phyloP scores from a whole-genome alignment of 2,888 invertebrate species.

The Tenthredo scrophulariae region DNA sequence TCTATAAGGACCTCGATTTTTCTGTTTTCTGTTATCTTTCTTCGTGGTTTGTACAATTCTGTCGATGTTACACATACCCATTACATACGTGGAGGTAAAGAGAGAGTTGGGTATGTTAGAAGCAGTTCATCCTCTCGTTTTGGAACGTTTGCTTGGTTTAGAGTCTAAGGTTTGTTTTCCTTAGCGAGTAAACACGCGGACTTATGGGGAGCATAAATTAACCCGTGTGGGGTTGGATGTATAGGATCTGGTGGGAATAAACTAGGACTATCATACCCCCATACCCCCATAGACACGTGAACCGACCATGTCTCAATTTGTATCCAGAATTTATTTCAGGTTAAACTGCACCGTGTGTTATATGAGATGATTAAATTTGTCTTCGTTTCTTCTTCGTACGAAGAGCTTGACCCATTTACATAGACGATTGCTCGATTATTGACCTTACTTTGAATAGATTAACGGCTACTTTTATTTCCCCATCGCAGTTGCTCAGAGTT shows the following conservation, averaged over 20 bases:
- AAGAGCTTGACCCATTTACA: constrained; percentile 45
- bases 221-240: constrained; percentile 18
- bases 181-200: constrained; percentile 33
- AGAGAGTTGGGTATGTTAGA: neutral
- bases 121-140: neutral
- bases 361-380: constrained; percentile 16
- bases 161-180: constrained; percentile 21
- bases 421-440: constrained; percentile 42
- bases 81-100: too few relatives aligned
- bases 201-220: constrained; percentile 38
- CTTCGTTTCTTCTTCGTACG: neutral
- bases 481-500: neutral
- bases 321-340: neutral
- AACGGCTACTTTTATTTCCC: neutral
- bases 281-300: neutral
- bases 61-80: too few relatives aligned
- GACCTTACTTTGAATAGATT: constrained; percentile 17
- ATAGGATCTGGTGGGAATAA: neutral
- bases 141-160: constrained; percentile 10
- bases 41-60: neutral
- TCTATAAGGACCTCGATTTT: too few relatives aligned
- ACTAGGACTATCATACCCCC: neutral
- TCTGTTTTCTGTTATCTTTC: neutral
- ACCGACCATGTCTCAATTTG: neutral
- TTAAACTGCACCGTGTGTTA: neutral